A percentile compares a stretch with the other conserved stretches of the same genome.
phyloP scores from a whole-genome alignment of 2,113 vertebrate species.

The Phrynosoma blainvillii region DNA sequence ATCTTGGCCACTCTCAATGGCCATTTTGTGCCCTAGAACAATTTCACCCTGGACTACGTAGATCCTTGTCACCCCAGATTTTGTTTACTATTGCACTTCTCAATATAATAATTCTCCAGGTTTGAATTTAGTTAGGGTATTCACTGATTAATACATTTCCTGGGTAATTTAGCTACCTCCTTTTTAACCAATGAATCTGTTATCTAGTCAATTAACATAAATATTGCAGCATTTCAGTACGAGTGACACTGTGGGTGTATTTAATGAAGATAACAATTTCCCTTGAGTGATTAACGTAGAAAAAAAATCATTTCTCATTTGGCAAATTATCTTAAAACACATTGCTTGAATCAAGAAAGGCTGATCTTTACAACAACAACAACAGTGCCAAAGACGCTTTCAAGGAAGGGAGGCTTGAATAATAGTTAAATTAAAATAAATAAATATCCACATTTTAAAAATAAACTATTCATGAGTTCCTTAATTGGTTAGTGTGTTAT shows the following conservation, averaged over 20 bases:
- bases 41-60: background rate
- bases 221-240: constrained; percentile 14
- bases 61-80: fast-evolving
- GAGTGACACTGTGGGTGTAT: constrained; percentile 1
- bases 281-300: constrained; percentile 19
- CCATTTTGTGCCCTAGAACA: background rate
- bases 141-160: constrained; percentile 14
- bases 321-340: constrained; percentile 26
- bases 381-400: background rate
- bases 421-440: background rate
- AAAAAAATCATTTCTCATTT: background rate
- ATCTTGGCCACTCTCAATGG: too few relatives aligned
- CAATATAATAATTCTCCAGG: background rate
- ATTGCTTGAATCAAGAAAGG: background rate
- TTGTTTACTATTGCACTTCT: background rate
- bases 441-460: background rate
- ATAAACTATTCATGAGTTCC: background rate
- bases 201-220: constrained; percentile 34
- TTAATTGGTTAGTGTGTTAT: background rate
- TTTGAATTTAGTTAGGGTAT: background rate
- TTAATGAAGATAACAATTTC: constrained; percentile 23
- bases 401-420: background rate
- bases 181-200: constrained; percentile 20
- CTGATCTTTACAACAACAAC: background rate
- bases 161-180: background rate